A percentile compares a stretch with the other conserved stretches of the same genome.
Conservation (phyloP, 2,797 vertebrate species). For the Poliocrania exsul region DNA sequence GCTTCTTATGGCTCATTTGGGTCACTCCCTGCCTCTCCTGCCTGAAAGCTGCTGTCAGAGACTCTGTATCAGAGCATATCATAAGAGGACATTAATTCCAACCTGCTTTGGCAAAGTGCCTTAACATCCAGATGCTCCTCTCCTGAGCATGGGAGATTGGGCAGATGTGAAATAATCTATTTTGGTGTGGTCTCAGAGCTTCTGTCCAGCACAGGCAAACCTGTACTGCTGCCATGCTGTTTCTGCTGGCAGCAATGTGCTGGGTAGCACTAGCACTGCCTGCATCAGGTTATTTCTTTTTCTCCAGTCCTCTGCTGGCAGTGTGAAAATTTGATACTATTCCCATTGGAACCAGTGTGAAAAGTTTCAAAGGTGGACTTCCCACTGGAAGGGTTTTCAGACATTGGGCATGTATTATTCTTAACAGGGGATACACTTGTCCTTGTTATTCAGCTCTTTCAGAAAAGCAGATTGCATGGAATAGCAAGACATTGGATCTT, state of each 20-base stretch:
- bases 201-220: not conserved
- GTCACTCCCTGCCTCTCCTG: not conserved
- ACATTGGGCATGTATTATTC: not conserved
- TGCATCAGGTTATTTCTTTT: not conserved
- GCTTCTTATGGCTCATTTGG: not conserved
- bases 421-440: not conserved
- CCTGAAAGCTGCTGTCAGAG: not conserved
- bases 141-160: not conserved
- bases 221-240: not conserved
- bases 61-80: too few species aligned
- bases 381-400: not conserved
- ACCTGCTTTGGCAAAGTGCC: not conserved
- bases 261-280: not conserved
- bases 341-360: not conserved
- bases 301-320: not conserved
- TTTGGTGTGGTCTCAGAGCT: not conserved
- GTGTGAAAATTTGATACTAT: not conserved
- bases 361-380: not conserved
- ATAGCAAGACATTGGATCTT: not conserved
- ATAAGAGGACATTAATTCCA: not conserved
- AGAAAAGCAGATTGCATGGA: not conserved
- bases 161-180: not conserved
- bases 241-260: not conserved
- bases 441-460: not conserved
- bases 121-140: not conserved